Base-by-base conservation (phyloP, 2,113 vertebrate genomes). In the Ptilonorhynchus violaceus region DNA sequence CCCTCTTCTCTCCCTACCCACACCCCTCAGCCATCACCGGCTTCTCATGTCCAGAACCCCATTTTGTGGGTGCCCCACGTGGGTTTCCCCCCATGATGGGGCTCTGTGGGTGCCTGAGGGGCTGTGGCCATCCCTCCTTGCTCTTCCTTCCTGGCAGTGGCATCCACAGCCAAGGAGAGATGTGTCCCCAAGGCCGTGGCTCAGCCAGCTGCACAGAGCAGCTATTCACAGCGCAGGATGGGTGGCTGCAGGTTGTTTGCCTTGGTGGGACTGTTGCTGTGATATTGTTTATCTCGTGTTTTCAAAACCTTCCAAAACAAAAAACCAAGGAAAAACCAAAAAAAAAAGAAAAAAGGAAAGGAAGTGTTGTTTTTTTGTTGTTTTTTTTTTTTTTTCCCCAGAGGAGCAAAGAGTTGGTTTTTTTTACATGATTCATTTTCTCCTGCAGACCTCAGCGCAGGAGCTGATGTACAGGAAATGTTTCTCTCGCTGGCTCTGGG, bases 171-270 rank as follows among this genome's bases (percentile, higher is more conserved):
- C 76, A 58, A 77, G 80, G 56, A 94, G 86, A 88, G 80, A 85
- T 2, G 17, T 2, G 11, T 93, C 91, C 91, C 84, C 5, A 8
- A 47, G 86, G 91, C 83, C 4, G 3, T 81, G 96, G 92, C 59
- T 92, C 94, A 92, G 41, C 7, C 15, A 3, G 62, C 85, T 76
- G 72, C 83, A 86, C 92, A 91, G 95, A 92, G 89, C 64, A 92
- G 84, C 75, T 93, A 87, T 95, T 96, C 95, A 91, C 0, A 52
- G 91, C 3, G 16, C 89, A 81, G 91, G 80, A 89, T 68, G 95
- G 89, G 94, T 69, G 95, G 93, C 94, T 96, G 94, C 84, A 91
- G 91, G 89, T 89, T 92, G 80, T 89, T 91, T 95, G 84, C 33
- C 75, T 94, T 90, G 85, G 58, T 93, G 87, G 93, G 81, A 46